These are phyloP conservation scores for Xylocopa sonorina DNA, from an alignment of 1,140 invertebrate genomes.

Conservation along the genomic window DNA sequence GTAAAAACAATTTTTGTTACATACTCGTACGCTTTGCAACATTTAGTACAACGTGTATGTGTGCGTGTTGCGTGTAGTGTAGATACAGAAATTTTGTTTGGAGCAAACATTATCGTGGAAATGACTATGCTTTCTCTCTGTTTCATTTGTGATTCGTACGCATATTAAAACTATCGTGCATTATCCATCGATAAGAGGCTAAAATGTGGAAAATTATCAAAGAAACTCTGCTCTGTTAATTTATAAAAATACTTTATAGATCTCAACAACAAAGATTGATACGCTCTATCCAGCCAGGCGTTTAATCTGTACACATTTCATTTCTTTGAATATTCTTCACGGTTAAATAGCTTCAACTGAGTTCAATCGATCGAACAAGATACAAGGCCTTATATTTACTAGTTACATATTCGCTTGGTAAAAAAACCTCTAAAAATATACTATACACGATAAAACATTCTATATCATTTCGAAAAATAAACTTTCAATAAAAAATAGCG, in stretches of 20 bases:
- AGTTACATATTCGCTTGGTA: slow-evolving; percentile 62
- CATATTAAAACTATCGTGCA: background rate
- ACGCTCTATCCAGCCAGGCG: background rate
- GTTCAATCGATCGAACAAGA: slow-evolving; percentile 20
- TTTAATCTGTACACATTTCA: slow-evolving; percentile 15
- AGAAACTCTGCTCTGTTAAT: background rate
- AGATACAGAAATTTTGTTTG: background rate
- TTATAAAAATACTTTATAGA: slow-evolving; percentile 37
- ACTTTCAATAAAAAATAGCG: slow-evolving; percentile 63
- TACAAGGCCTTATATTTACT: slow-evolving; percentile 48
- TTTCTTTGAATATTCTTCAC: background rate
- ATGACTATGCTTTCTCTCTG: background rate
- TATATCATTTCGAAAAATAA: slow-evolving; percentile 71
- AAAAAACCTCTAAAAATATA: slow-evolving; percentile 73
- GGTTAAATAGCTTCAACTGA: slow-evolving; percentile 23
- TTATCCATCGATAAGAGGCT: background rate
- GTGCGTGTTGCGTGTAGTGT: too few species aligned
- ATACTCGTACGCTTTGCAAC: background rate
- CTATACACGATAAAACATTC: slow-evolving; percentile 66
- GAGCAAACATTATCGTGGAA: background rate
- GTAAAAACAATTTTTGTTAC: background rate
- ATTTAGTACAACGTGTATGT: background rate
- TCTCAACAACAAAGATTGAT: slow-evolving; percentile 23
- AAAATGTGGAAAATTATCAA: slow-evolving; percentile 8
- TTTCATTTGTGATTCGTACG: background rate